phyloP scores from a whole-genome alignment of 2,888 invertebrate genomes.

The Caenorhabditis becei region DNA sequence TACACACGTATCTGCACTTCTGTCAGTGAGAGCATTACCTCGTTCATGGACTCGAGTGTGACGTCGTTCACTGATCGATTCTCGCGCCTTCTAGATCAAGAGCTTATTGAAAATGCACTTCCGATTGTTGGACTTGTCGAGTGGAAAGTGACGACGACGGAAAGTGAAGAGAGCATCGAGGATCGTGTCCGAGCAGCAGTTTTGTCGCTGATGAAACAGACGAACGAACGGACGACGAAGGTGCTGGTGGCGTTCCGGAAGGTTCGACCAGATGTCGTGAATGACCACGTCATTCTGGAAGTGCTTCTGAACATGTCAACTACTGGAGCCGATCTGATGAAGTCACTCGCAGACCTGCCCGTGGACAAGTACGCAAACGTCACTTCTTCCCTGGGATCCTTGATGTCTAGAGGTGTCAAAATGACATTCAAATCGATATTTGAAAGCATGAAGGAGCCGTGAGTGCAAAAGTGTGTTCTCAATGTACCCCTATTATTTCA shows the following conservation, averaged over 20 bases:
- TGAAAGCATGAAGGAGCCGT: slow-evolving; percentile 66
- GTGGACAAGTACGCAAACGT: slow-evolving; percentile 57
- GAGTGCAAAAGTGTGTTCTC: background rate
- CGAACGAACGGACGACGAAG: slow-evolving; percentile 44
- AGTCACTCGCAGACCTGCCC: slow-evolving; percentile 46
- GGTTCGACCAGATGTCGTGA: slow-evolving; percentile 32
- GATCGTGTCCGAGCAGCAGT: slow-evolving; percentile 8
- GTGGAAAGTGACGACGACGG: slow-evolving; percentile 34
- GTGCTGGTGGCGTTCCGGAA: slow-evolving; percentile 38
- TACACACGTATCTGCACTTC: slow-evolving; percentile 56
- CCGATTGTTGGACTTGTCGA: slow-evolving; percentile 47
- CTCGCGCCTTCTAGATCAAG: slow-evolving; percentile 43
- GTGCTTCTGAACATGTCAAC: slow-evolving; percentile 57
- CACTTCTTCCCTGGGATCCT: slow-evolving; percentile 51
- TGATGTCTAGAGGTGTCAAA: slow-evolving; percentile 63
- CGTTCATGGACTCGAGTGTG: slow-evolving; percentile 35
- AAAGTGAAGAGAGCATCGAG: slow-evolving; percentile 5
- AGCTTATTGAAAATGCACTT: slow-evolving; percentile 35
- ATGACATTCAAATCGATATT: slow-evolving; percentile 65
- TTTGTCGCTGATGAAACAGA: slow-evolving; percentile 23
- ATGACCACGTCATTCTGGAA: slow-evolving; percentile 54
- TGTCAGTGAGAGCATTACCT: slow-evolving; percentile 60
- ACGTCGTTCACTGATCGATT: slow-evolving; percentile 44
- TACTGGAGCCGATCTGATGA: slow-evolving; percentile 63
- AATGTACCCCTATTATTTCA: slow-evolving; percentile 14